Percentiles rank a stretch among this genome's conserved stretches.
Conservation (phyloP, 2,888 invertebrate genomes). For the Parascotia fuliginaria region DNA sequence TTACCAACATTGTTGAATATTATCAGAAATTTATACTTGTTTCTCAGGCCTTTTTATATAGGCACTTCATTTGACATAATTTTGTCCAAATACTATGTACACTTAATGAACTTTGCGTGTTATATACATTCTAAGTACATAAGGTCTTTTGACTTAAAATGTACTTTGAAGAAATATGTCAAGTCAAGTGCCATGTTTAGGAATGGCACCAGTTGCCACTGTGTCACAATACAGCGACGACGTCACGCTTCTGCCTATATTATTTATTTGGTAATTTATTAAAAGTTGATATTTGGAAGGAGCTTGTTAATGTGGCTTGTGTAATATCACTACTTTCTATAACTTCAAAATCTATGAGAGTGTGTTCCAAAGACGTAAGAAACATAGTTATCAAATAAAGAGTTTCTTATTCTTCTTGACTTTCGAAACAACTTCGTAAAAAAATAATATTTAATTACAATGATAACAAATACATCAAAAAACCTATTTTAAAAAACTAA, state of each 20-base stretch:
- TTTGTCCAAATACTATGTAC: not conserved
- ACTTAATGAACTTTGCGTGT: too few relatives aligned
- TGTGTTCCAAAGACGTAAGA: too few relatives aligned
- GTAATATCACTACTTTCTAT: slow-evolving; percentile 11
- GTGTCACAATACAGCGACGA: slow-evolving; percentile 11
- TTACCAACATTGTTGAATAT: not conserved
- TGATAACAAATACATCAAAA: too few relatives aligned
- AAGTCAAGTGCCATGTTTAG: not conserved
- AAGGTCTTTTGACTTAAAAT: not conserved
- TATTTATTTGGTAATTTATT: slow-evolving; percentile 45
- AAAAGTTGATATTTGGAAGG: slow-evolving; percentile 26
- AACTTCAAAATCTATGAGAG: too few relatives aligned
- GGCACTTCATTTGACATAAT: not conserved
- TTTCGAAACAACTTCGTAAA: too few relatives aligned
- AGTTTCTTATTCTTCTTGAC: too few relatives aligned
- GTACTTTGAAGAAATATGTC: not conserved
- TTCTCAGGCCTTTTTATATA: not conserved
- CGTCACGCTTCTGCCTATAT: slow-evolving; percentile 31
- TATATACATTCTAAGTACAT: too few relatives aligned
- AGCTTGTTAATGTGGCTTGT: slow-evolving; percentile 20
- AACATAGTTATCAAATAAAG: too few relatives aligned
- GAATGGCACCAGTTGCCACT: not conserved
- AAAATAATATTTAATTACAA: too few relatives aligned
- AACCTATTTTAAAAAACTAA: too few relatives aligned
- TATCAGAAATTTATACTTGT: slow-evolving; percentile 7